Base-by-base conservation (phyloP, 2,888 invertebrate species). In the Anodontia alba region DNA sequence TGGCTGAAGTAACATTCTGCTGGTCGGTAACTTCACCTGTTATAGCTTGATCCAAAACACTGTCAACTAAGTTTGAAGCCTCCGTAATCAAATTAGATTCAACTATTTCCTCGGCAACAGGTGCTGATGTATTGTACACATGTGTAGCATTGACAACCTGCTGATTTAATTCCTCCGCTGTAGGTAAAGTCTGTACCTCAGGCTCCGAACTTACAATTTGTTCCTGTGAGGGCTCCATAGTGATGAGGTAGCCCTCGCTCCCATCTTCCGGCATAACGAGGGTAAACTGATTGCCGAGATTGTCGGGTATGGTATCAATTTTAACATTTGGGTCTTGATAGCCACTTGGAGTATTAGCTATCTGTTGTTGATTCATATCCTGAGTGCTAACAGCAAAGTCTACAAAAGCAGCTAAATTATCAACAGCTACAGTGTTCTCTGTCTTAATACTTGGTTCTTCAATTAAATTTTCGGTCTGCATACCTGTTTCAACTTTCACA, bases 381-480 rank as follows among this genome's bases (percentile, higher is more conserved):
- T 73, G 69, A 31, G 80, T 76, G 33, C 76, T 68, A 2, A 81
- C 81, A 49, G 82, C 80, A 73, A 82, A 78, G 54, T 82, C 76
- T 17, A 80, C 82, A 73, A 84, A 79, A 10, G 73, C 73, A 1
- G 82, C 62, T 26, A 81, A 42, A 51, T 76, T 81, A 74, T 81
- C 79, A 26, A 76, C 70, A 8, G 43, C 76, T 57, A 3, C 26
- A 7, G 23, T 54, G 36, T 78, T 66, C 10, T 72, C 68, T 10
- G 31, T 54, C 23, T 31, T 43, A n/a, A n/a, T n/a, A 1, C 67
- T 68, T 10, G 72, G 70, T 1, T 80, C 83, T 29, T 84, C 82
- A n/a, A 84, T 80, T 26, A 78, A 57, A 12, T 71, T 78, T 15
- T 78, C 81, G 29, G 84, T 84, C 68, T 88, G 86, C 76, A 86